These are phyloP conservation scores for Cynoglossus semilaevis DNA, from an alignment of 2,113 vertebrate species.

Conservation along the genomic window DNA sequence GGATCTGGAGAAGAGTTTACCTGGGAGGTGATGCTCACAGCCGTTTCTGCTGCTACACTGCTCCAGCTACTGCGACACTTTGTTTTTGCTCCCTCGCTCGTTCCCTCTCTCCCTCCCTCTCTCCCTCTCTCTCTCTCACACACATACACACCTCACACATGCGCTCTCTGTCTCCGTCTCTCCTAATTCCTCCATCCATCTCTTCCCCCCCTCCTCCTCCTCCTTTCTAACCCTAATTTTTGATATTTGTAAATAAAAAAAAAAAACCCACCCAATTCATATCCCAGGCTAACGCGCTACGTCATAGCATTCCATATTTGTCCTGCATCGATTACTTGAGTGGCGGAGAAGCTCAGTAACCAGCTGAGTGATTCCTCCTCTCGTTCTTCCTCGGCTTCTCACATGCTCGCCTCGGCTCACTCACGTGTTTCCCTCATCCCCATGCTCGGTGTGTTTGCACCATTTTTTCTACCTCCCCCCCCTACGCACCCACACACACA, in stretches of 20 bases:
- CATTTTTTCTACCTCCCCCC: background rate
- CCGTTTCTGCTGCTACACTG: slow-evolving; percentile 60
- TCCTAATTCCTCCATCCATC: slow-evolving; percentile 36
- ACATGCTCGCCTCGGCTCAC: slow-evolving; percentile 37
- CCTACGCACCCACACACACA: background rate
- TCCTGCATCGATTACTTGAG: slow-evolving; percentile 27
- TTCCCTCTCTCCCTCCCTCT: slow-evolving; percentile 12
- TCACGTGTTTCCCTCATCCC: slow-evolving; percentile 40
- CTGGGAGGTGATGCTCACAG: slow-evolving; percentile 51
- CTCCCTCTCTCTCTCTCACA: slow-evolving; percentile 11
- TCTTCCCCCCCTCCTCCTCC: slow-evolving; percentile 18
- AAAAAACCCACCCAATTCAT: too few species aligned
- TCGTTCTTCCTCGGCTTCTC: slow-evolving; percentile 27
- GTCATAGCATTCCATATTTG: slow-evolving; percentile 27
- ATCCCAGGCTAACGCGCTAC: too few species aligned
- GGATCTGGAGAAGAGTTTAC: slow-evolving; percentile 46
- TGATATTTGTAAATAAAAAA: slow-evolving; percentile 13
- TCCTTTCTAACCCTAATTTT: slow-evolving; percentile 35
- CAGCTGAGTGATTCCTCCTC: slow-evolving; percentile 44
- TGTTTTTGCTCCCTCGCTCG: slow-evolving; percentile 69
- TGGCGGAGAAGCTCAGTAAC: slow-evolving; percentile 21
- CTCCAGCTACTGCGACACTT: slow-evolving; percentile 74
- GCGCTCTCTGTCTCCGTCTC: slow-evolving; percentile 52
- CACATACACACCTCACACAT: slow-evolving; percentile 61
- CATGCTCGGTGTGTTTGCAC: slow-evolving; percentile 9